Conservation (phyloP, 2,113 vertebrate genomes). For the Alaudala cheleensis region DNA sequence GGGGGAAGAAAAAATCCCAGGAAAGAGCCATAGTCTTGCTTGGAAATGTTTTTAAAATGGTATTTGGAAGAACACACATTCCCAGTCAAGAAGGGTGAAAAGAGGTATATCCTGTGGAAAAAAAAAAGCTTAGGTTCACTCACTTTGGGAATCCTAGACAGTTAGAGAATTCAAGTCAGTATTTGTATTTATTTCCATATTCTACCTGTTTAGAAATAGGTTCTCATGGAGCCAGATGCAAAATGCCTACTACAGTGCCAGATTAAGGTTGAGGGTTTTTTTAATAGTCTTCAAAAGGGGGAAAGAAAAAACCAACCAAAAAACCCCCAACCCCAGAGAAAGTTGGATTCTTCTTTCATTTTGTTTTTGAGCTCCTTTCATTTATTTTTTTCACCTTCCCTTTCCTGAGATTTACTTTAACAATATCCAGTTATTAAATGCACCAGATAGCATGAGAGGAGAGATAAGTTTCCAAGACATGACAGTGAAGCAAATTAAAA, state of each 20-base stretch:
- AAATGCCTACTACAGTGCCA: neutral
- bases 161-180: neutral
- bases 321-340: neutral
- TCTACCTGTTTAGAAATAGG: neutral
- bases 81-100: neutral
- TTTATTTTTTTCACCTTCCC: neutral
- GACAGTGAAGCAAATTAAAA: constrained; percentile 58
- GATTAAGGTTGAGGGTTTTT: neutral
- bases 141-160: neutral
- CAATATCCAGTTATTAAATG: constrained; percentile 53
- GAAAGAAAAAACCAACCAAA: accelerated
- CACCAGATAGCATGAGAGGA: neutral
- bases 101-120: neutral
- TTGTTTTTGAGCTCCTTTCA: neutral
- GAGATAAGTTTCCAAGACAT: constrained; percentile 28
- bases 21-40: neutral
- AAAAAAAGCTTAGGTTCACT: neutral
- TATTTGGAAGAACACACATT: neutral
- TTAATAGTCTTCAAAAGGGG: neutral
- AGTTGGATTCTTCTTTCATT: neutral
- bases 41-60: neutral
- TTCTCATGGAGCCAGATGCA: neutral
- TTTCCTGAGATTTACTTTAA: constrained; percentile 31
- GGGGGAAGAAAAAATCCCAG: neutral
- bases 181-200: neutral